A percentile compares a stretch with the other conserved stretches of the same genome.
Conservation (phyloP, 2,113 vertebrate species). For the Rhinoptilus africanus region DNA sequence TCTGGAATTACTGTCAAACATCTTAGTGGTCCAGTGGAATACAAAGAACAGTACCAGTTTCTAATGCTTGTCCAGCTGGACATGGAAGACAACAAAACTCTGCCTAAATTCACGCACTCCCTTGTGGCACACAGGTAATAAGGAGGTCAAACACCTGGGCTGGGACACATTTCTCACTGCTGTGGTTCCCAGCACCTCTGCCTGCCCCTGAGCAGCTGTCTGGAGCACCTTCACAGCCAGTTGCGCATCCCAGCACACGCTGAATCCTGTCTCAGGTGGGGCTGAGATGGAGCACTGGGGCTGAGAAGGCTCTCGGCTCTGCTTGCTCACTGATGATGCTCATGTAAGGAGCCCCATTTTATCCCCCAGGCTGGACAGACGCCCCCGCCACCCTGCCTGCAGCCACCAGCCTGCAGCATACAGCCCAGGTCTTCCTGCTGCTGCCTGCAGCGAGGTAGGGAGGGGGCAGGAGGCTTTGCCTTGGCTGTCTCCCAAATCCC, state of each 20-base stretch:
- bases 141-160: neutral
- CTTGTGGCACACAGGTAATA: neutral
- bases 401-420: neutral
- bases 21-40: neutral
- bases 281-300: neutral
- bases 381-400: neutral
- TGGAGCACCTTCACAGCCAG: neutral
- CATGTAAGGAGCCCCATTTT: neutral
- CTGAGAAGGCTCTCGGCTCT: neutral
- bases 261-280: accelerated
- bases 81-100: neutral
- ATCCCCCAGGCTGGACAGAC: accelerated
- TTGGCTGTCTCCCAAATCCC: neutral
- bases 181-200: neutral
- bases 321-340: neutral
- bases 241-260: accelerated
- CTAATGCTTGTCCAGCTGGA: neutral
- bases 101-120: accelerated
- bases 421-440: neutral
- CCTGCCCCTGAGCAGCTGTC: neutral
- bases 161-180: neutral
- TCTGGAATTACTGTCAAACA: neutral
- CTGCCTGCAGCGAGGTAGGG: neutral
- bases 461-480: neutral
- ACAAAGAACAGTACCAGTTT: neutral